Base-by-base conservation (phyloP, 2,888 invertebrate genomes). In the Therioaphis trifolii region DNA sequence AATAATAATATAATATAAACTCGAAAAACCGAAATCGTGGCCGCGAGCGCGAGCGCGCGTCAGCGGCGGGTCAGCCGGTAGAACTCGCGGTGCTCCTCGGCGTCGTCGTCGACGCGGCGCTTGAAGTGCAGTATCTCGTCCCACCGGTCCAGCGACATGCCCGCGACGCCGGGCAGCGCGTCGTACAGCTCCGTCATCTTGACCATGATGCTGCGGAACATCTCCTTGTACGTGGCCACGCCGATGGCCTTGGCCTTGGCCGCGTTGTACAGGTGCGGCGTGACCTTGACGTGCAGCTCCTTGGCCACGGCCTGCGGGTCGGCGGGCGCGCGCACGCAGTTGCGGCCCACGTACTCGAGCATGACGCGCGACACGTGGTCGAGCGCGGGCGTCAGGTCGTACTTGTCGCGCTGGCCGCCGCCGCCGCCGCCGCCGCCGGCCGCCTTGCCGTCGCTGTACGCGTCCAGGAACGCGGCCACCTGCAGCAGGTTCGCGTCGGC, bases 361-460 rank as follows among this genome's bases (percentile, higher is more conserved):
- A 77, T 77, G 0, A 0, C 15, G 0, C 0, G 0, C 14, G 46
- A 21, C 1, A 63, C 14, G 0, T 1, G 2, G 0, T 66, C 2
- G 14, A 66, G 2, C n/a, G 14, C 5, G 9, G 15, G 15, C 0
- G 1, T 18, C 21, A 3, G 9, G 0, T n/a, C 1, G 29, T 9
- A 77, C n/a, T 35, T n/a, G 4, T 9, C 9, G 9, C 15, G 15
- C 2, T 14, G 0, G 1, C 0, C 14, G 0, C 0, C 11, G 9
- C 7, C n/a, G n/a, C n/a, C n/a, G 1, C 0, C 14, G 0, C 0
- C 15, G 15, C 2, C 15, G 0, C 1, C 0, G 5, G 0, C 0
- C 11, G 9, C 7, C n/a, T n/a, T n/a, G 1, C 9, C 21, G 4
- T n/a, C 14, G n/a, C 43, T 7, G 72, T 29, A 79, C 9, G 55